Conservation (phyloP, 2,888 invertebrate genomes). For the Corbicula japonica region DNA sequence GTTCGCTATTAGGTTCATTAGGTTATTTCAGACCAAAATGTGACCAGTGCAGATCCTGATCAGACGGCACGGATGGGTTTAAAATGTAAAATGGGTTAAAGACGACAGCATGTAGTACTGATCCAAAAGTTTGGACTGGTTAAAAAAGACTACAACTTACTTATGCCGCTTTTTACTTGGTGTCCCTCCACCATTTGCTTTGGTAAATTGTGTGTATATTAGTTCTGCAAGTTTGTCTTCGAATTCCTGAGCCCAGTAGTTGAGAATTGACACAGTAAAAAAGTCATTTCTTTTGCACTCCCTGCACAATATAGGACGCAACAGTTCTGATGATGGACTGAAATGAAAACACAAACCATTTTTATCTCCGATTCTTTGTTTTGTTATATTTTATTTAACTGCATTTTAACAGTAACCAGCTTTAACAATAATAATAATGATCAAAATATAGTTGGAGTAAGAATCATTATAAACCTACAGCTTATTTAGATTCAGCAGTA, state of each 20-base stretch:
- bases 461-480: constrained; percentile 1
- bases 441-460: constrained; percentile 1
- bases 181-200: constrained; percentile 88
- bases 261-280: constrained; percentile 96
- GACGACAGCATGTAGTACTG: too few species aligned
- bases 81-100: too few species aligned
- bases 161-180: constrained; percentile 94
- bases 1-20: too few species aligned
- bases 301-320: constrained; percentile 92
- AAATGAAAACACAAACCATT: constrained; percentile 63
- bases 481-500: too few species aligned
- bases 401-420: not conserved
- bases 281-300: constrained; percentile 90
- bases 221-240: constrained; percentile 92
- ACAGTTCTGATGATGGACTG: constrained; percentile 93
- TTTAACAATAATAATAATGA: not conserved
- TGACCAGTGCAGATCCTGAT: too few species aligned
- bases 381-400: not conserved
- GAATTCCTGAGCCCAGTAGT: constrained; percentile 97
- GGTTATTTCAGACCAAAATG: too few species aligned
- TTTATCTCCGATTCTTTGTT: not conserved
- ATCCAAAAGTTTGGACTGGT: too few species aligned
- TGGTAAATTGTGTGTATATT: constrained; percentile 86
- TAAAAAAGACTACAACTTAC: constrained; percentile 63
- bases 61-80: too few species aligned